A percentile compares a stretch with the other conserved stretches of the same genome.
phyloP scores from a whole-genome alignment of 2,888 invertebrate genomes.

The Drosophila anomalata region DNA sequence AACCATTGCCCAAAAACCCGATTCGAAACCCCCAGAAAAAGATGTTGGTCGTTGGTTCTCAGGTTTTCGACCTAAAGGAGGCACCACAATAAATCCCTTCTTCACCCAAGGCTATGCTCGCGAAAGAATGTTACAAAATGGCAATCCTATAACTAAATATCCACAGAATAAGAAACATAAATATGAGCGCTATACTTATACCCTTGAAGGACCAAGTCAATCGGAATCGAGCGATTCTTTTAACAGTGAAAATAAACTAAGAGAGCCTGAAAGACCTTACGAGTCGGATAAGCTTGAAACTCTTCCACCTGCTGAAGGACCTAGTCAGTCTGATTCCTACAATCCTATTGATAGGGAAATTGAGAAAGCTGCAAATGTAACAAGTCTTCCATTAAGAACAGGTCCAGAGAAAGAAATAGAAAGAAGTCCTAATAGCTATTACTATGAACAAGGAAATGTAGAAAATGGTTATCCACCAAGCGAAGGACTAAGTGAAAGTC shows the following conservation, averaged over 20 bases:
- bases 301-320: no score
- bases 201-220: not conserved
- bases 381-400: no score
- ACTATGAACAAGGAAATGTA: not conserved
- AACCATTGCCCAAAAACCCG: not conserved
- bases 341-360: no score
- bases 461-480: not conserved
- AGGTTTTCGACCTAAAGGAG: not conserved
- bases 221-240: not conserved
- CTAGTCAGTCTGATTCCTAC: no score
- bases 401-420: not conserved
- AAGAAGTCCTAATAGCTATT: not conserved
- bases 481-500: not conserved
- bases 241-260: not conserved
- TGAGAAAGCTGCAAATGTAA: no score
- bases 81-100: not conserved
- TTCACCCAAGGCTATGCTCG: not conserved
- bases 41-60: not conserved
- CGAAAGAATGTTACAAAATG: not conserved
- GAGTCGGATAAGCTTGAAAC: no score
- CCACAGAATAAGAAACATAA: not conserved
- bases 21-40: not conserved
- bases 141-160: not conserved
- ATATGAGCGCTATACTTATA: not conserved
- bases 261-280: not conserved